Evolutionary conservation across 2,888 invertebrate genomes (phyloP), one percentile per base, ranked within the genome.

Genomic region (Drosophila subquinaria): DNA sequence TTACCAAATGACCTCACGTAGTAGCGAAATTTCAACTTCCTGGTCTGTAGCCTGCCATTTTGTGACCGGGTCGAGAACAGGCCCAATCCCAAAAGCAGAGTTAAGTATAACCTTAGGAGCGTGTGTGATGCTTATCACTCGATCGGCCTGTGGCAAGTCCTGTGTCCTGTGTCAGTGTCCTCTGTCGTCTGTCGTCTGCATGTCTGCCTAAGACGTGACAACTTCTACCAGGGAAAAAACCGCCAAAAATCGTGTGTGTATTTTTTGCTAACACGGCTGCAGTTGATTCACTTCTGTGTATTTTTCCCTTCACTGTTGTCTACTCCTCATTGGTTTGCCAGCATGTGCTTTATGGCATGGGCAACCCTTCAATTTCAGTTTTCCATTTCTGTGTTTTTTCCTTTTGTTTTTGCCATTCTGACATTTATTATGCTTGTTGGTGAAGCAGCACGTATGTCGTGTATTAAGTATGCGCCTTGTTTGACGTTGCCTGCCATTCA

Each of bases 1-100:
- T 91, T 88, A 81, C 80, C 81, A 82, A 91, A 91, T 90, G 89
- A 90, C 91, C 90, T 91, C 90, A 91, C 90, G 91, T 91, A 82
- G 91, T 91, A 81, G 74, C 74, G 47, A 69, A 77, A 73, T 75
- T 71, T 50, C 62, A 57, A 48, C 60, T 64, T 70, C 55, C 79
- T 69, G 69, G 27, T 42, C 60, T 48, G 43, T 43, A 51, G 9
- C 27, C 38, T 13, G 35, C 48, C 56, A 48, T 65, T 53, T 50
- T 55, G 55, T 62, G 48, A 59, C 50, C 43, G 35, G 20, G 45
- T 42, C 27, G 35, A 33, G 43, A 30, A 30, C 30, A 30, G 8
- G 8, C 30, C 8, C 30, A 30, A 30, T 30, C 27, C 27, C 27
- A 27, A 6, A 27, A 27, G 27, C 5, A 27, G 27, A 27, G 5